Evolutionary conservation across 2,888 invertebrate genomes (phyloP), one percentile per base, ranked within the genome.

Genomic region (Allacma fusca): DNA sequence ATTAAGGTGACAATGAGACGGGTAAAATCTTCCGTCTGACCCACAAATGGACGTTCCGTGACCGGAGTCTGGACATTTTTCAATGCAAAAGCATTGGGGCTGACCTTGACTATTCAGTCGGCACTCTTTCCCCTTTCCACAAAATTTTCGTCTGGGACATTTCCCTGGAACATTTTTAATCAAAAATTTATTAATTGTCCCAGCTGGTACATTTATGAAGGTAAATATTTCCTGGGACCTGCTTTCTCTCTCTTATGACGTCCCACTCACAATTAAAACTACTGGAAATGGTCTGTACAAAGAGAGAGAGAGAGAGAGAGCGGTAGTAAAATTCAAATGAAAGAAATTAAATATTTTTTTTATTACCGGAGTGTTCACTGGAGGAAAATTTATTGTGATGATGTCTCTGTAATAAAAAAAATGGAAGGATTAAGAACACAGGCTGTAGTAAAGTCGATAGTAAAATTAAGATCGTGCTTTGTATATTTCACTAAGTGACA

Each of bases 121-220:
- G 74, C 83, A 83, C 80, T 83, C 82, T 65, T 81, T 79, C 65
- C 83, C 83, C 73, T 80, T 81, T 21, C 82, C 82, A 76, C 83
- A 83, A 64, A 77, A 44, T 57, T 77, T 77, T 13, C 77, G 65
- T 62, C 77, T 28, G 16, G 77, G 77, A 71, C 77, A 77, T 72
- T 77, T 77, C 44, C 77, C 77, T 77, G 28, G n/a, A 62, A 16
- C 59, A 57, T 34, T 34, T 34, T 34, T 34, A 34, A 34, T 34
- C 34, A 34, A 34, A 34, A 34, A 9, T n/a, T n/a, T n/a, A n/a
- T n/a, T n/a, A 34, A 34, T 34, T 34, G 34, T 34, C 4, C 34
- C 9, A 34, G 5, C 34, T 9, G 34, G 9, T 34, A 9, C 4
- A 34, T 34, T 34, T 34, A 34, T 9, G 9, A 34, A 34, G 34